Evolutionary conservation across 2,113 vertebrate genomes (phyloP).

Genomic region (Myrmecophaga tridactyla): DNA sequence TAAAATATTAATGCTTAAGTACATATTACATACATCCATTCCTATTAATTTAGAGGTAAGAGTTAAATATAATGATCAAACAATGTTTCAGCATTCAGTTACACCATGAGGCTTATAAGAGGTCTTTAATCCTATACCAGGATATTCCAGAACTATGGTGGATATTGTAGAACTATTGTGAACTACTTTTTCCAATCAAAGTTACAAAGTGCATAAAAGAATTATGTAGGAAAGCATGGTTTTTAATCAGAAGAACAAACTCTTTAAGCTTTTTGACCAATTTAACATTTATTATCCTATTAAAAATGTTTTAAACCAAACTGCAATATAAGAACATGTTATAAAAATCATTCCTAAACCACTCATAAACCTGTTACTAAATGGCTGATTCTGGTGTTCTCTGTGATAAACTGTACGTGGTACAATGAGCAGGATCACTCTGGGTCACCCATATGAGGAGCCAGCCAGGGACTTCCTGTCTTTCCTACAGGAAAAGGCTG

Average conservation of each 20-base stretch:
- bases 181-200: not conserved
- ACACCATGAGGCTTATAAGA: not conserved
- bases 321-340: not conserved
- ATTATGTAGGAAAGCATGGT: not conserved
- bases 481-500: not conserved
- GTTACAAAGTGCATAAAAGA: not conserved
- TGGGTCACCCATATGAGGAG: not conserved
- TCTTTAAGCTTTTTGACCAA: constrained; percentile 11
- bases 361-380: not conserved
- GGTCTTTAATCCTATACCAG: not conserved
- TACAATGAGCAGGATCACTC: not conserved
- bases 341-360: not conserved
- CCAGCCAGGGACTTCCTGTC: not conserved
- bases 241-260: constrained; percentile 9
- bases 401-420: not conserved
- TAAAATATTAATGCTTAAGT: not conserved
- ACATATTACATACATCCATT: not conserved
- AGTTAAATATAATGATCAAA: not conserved
- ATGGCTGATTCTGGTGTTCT: not conserved
- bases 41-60: not conserved
- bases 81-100: not conserved
- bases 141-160: not conserved
- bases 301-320: constrained; percentile 23
- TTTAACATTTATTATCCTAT: not conserved
- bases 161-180: not conserved